Evolutionary conservation across 2,888 invertebrate species (phyloP).

Genomic region (Hirtodrosophila cameraria): DNA sequence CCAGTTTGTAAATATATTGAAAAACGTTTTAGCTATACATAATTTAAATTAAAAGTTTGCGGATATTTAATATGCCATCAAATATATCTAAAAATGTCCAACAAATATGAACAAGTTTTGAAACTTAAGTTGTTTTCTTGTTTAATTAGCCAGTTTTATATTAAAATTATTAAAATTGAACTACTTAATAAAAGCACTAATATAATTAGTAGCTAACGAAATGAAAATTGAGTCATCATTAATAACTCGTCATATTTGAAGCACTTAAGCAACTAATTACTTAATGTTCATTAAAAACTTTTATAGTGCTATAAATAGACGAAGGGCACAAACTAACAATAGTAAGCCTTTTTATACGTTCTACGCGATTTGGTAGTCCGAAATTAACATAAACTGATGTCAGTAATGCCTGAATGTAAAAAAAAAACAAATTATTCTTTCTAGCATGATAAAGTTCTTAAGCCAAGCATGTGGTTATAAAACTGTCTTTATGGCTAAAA

Average conservation of each 20-base stretch:
- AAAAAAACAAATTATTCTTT: background rate
- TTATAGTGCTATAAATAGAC: background rate
- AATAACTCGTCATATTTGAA: background rate
- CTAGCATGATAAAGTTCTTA: conserved; percentile 4
- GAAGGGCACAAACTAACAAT: conserved; percentile 1
- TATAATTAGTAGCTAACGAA: too few relatives aligned
- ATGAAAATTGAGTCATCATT: background rate
- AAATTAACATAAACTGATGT: conserved; percentile 11
- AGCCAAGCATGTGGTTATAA: conserved; percentile 10
- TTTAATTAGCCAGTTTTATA: too few relatives aligned
- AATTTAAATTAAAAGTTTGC: too few relatives aligned
- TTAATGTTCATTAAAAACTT: conserved; percentile 10
- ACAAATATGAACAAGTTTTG: too few relatives aligned
- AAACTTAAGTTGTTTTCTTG: too few relatives aligned
- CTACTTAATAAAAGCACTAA: too few relatives aligned
- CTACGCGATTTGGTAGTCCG: conserved; percentile 7
- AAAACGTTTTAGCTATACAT: too few relatives aligned
- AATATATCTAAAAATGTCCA: too few relatives aligned
- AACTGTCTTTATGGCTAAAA: conserved; percentile 27
- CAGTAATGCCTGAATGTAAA: background rate
- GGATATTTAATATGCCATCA: too few relatives aligned
- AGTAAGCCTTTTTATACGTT: background rate
- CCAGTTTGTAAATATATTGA: too few relatives aligned
- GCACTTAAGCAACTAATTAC: background rate
- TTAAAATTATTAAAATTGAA: too few relatives aligned